Conservation (phyloP, 2,113 vertebrate species). For the Cynocephalus volans region DNA sequence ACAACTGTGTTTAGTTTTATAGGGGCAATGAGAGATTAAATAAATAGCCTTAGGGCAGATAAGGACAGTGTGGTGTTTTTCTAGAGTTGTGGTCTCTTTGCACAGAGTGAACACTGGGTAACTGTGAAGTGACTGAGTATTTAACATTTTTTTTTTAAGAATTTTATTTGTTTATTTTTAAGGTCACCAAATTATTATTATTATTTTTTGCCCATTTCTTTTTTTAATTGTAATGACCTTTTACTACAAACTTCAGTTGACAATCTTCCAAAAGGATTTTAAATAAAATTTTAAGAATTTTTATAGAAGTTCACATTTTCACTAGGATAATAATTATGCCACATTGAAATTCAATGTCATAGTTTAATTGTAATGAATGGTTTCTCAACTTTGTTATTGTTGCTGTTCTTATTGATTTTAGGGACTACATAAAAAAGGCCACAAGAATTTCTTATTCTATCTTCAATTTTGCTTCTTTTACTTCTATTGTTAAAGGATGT, state of each 20-base stretch:
- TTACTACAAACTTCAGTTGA: neutral
- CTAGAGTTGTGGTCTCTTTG: neutral
- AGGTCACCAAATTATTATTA: no score
- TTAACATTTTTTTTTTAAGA: neutral
- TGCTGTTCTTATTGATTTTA: neutral
- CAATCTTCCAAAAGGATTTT: neutral
- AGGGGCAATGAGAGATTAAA: neutral
- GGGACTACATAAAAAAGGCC: neutral
- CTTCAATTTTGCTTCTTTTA: neutral
- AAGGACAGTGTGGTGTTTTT: neutral
- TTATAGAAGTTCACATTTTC: neutral
- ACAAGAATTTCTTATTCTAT: neutral
- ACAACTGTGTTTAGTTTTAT: neutral
- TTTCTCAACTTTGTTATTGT: neutral
- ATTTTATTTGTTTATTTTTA: neutral
- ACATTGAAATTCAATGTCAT: neutral
- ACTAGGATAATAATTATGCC: neutral
- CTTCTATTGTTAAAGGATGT: neutral
- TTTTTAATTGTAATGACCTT: neutral
- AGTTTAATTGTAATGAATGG: neutral
- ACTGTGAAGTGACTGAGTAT: neutral
- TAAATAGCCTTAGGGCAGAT: neutral
- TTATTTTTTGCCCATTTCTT: no score
- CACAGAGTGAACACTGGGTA: neutral
- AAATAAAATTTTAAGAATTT: neutral